These are phyloP conservation scores for Trichonephila clavipes DNA, from an alignment of 1,140 invertebrate species.

Conservation along the genomic window DNA sequence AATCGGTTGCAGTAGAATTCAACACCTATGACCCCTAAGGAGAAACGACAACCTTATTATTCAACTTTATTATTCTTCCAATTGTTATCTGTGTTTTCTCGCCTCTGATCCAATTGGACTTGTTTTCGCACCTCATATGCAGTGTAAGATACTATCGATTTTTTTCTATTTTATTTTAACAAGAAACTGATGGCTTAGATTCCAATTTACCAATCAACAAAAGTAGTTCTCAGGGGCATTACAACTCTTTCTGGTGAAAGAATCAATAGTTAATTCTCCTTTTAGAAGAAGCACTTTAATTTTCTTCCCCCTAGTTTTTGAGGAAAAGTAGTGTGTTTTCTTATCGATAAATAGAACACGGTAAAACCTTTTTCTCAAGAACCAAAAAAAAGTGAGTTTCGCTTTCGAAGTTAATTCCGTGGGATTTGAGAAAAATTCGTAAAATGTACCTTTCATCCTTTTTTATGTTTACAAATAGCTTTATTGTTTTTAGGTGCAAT, in stretches of 20 bases:
- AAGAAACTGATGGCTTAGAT: not conserved
- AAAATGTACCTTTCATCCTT: no score
- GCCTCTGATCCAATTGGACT: not conserved
- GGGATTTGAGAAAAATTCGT: no score
- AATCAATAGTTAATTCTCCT: slow-evolving; percentile 18
- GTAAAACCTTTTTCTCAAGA: not conserved
- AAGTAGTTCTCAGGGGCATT: not conserved
- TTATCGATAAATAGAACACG: not conserved
- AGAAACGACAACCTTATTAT: no score
- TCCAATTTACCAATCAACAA: not conserved
- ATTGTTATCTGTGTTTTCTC: not conserved
- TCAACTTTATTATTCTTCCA: no score
- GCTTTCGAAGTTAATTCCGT: not conserved
- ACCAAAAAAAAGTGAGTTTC: not conserved
- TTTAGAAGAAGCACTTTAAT: not conserved
- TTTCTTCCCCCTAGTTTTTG: not conserved
- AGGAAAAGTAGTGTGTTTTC: not conserved
- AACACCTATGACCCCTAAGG: no score
- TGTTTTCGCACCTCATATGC: slow-evolving; percentile 1
- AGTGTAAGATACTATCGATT: not conserved
- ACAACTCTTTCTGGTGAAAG: not conserved
- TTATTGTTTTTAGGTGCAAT: no score
- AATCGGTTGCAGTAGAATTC: no score
- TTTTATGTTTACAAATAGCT: no score
- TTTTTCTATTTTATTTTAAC: not conserved